Base-by-base conservation (phyloP, 2,888 invertebrate genomes). In the Caenorhabditis panamensis region DNA sequence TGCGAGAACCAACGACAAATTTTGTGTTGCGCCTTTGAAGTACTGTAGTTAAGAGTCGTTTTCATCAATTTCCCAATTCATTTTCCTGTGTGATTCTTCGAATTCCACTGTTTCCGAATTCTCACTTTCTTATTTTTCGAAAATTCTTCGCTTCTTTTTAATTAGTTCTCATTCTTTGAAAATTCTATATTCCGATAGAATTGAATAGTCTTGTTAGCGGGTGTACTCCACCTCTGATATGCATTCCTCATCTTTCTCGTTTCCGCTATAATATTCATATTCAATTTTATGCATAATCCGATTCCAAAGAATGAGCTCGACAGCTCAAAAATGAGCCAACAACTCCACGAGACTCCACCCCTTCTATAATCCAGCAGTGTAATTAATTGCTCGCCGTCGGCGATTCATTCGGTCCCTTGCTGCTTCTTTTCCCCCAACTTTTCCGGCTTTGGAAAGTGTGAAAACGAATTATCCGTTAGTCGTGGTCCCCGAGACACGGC, bases 361-460 rank as follows among this genome's bases (percentile, higher is more conserved):
- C 51, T 37, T 61, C n/a, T 9, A 51, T 59, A 69, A 53, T 69
- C 61, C 49, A 51, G 68, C 28, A 18, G 18, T 1, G 41, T 53
- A 69, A 61, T 69, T 61, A 69, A 61, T 69, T 59, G 58, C 26
- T 53, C 69, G 58, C 49, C 41, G 37, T 53, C 61, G 16, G 51
- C 26, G 6, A 28, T 28, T 56, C 41, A n/a, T 18, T 26, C 26
- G 22, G 41, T 47, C 18, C 11, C 31, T 49, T 24, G 13, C 28
- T 36, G 13, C n/a, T 41, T 22, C 2, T 26, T 26, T 66, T 4
- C 44, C 53, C n/a, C 36, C 20, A 20, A 49, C 2, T 16, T 41
- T 41, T 41, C 41, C 2, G 3, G 13, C 16, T 16, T 6, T 16
- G 13, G 41, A 41, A 41, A 41, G 49, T 49, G 49, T 22, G 2